Percentiles rank a stretch among this genome's conserved stretches.
These are phyloP conservation scores for Leptobrachium leishanense DNA, from an alignment of 2,113 vertebrate species.

Conservation along the genomic window DNA sequence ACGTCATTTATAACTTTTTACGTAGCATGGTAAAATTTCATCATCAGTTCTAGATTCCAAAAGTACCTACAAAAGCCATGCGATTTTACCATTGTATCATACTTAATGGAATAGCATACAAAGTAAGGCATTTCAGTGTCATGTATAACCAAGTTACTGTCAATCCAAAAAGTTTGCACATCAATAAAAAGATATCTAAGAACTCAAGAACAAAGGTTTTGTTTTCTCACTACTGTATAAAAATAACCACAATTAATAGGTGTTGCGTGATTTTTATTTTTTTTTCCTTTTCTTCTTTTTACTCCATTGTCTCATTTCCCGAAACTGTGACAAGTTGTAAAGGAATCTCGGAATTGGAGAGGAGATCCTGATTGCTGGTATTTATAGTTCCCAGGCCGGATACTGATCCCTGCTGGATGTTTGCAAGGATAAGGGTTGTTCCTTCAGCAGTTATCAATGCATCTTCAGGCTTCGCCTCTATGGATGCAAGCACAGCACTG, in stretches of 20 bases:
- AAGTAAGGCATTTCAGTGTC: conserved; percentile 99
- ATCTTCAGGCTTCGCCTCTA: conserved; percentile 90
- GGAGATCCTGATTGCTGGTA: conserved; percentile 92
- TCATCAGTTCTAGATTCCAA: conserved; percentile 84
- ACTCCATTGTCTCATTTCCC: conserved; percentile 95
- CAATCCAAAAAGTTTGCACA: conserved; percentile 87
- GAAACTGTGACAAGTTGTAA: conserved; percentile 97
- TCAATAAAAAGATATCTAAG: conserved; percentile 92
- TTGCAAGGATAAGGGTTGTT: conserved; percentile 98
- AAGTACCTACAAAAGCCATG: conserved; percentile 91
- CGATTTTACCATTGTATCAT: conserved; percentile 91
- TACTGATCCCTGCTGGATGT: conserved; percentile 92
- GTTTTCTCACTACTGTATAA: conserved; percentile 83
- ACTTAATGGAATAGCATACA: conserved; percentile 94
- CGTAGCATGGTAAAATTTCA: conserved; percentile 85
- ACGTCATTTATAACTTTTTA: conserved; percentile 78
- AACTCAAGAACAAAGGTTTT: conserved; percentile 83
- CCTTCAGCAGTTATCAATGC: conserved; percentile 93
- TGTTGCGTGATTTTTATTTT: conserved; percentile 72
- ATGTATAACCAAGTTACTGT: conserved; percentile 93
- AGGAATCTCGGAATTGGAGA: conserved; percentile 94
- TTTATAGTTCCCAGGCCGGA: conserved; percentile 89
- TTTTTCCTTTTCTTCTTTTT: conserved; percentile 52
- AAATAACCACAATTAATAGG: conserved; percentile 88
- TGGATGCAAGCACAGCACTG: conserved; percentile 85